phyloP scores from a whole-genome alignment of 2,113 vertebrate species.

The Hemicordylus capensis region DNA sequence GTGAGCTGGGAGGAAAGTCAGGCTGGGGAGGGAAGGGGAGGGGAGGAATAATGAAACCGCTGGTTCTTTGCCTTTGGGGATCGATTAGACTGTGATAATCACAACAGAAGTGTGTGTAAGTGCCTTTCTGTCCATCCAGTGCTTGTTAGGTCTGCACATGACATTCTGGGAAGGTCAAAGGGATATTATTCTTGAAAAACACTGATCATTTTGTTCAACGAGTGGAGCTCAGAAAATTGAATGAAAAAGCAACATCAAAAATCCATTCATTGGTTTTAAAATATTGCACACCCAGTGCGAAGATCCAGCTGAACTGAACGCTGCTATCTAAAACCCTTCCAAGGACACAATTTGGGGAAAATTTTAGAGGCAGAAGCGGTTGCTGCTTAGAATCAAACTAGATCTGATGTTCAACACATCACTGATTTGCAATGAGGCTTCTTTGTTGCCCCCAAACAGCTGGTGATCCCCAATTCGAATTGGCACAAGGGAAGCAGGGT shows the following conservation, averaged over 20 bases:
- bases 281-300: background rate
- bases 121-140: too few relatives aligned
- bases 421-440: too few relatives aligned
- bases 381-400: too few relatives aligned
- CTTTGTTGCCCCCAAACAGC: too few relatives aligned
- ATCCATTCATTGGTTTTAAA: background rate
- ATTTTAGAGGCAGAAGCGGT: background rate
- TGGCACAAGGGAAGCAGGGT: too few relatives aligned
- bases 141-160: background rate
- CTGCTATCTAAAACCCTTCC: background rate
- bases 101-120: too few relatives aligned
- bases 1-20: background rate
- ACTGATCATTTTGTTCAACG: conserved; percentile 37
- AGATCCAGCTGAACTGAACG: too few relatives aligned
- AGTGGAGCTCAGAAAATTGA: background rate
- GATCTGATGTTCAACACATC: too few relatives aligned
- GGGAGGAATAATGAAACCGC: background rate
- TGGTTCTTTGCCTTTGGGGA: background rate
- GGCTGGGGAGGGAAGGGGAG: background rate
- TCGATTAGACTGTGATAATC: background rate
- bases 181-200: conserved; percentile 13
- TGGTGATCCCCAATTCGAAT: too few relatives aligned
- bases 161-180: background rate
- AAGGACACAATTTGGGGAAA: background rate
- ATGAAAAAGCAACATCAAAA: background rate